Percentiles rank a stretch among this genome's conserved stretches.
Evolutionary conservation across 2,888 invertebrate species (phyloP).

Genomic region (Timandra comae): DNA sequence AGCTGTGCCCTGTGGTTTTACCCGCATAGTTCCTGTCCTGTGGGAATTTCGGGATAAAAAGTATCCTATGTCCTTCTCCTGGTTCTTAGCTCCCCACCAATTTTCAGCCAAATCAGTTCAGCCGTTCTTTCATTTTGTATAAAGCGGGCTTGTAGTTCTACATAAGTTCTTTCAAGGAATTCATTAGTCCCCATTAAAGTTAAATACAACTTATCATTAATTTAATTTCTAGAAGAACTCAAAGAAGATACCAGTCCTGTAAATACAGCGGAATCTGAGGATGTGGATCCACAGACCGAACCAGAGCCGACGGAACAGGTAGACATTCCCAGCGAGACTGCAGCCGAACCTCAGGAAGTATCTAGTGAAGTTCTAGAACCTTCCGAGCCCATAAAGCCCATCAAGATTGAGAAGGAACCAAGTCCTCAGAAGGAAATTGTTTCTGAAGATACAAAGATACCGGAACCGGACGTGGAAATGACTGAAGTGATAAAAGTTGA

Average conservation of each 20-base stretch:
- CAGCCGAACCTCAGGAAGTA: slow-evolving; percentile 3
- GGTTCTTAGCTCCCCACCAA: too few species aligned
- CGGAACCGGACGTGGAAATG: slow-evolving; percentile 46
- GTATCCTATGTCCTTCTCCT: too few species aligned
- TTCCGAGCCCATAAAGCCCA: not conserved
- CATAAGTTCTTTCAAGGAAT: too few species aligned
- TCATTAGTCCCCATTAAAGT: too few species aligned
- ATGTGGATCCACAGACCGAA: too few species aligned
- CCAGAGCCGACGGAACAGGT: slow-evolving; percentile 5
- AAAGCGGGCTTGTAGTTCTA: too few species aligned
- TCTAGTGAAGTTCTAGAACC: slow-evolving; percentile 13
- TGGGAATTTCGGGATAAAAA: too few species aligned
- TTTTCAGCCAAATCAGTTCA: too few species aligned
- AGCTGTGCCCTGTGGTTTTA: too few species aligned
- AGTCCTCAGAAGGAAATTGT: slow-evolving; percentile 32
- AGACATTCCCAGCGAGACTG: slow-evolving; percentile 15
- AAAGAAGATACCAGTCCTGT: slow-evolving; percentile 23
- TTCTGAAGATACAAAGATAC: slow-evolving; percentile 26
- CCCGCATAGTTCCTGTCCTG: too few species aligned
- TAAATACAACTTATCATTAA: slow-evolving; percentile 4
- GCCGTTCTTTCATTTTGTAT: too few species aligned
- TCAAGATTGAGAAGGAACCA: slow-evolving; percentile 21
- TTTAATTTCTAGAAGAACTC: slow-evolving; percentile 36
- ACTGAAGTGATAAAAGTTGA: slow-evolving; percentile 38
- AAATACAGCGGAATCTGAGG: slow-evolving; percentile 11